Evolutionary conservation across 2,888 invertebrate species (phyloP).

Genomic region (Drepanosiphum platanoidis): DNA sequence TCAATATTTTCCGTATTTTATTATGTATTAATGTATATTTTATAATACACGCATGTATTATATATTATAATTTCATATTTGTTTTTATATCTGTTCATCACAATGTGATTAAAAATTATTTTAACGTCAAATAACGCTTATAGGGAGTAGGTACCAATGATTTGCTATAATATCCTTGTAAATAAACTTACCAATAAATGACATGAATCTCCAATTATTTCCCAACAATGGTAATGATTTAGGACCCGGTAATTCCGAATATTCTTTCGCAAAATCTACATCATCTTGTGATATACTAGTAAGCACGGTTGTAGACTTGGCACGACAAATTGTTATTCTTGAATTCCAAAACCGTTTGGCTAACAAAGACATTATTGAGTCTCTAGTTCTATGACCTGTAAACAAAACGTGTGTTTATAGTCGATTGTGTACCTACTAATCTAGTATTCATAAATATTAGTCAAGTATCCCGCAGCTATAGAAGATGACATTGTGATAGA

Average conservation of each 20-base stretch:
- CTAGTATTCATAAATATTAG: not conserved
- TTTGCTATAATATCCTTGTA: too few relatives aligned
- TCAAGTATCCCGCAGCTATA: not conserved
- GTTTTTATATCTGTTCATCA: too few relatives aligned
- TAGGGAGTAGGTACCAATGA: too few relatives aligned
- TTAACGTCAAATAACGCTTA: too few relatives aligned
- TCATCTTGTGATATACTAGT: slow-evolving; percentile 11
- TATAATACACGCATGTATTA: too few relatives aligned
- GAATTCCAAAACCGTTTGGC: slow-evolving; percentile 3
- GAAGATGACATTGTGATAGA: not conserved
- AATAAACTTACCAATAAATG: slow-evolving; percentile 64
- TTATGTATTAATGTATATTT: too few relatives aligned
- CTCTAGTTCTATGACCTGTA: not conserved
- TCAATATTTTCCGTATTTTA: too few relatives aligned
- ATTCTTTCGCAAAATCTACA: slow-evolving; percentile 66
- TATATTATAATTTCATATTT: too few relatives aligned
- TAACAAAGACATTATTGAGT: slow-evolving; percentile 8
- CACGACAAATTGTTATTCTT: not conserved
- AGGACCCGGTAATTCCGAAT: slow-evolving; percentile 82
- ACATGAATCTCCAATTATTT: slow-evolving; percentile 77
- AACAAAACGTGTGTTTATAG: not conserved
- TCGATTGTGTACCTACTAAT: not conserved
- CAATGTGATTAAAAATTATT: too few relatives aligned
- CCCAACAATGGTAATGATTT: slow-evolving; percentile 81
- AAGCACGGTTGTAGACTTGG: not conserved